Conservation (phyloP, 2,113 vertebrate genomes). For the Phrynosoma platyrhinos region DNA sequence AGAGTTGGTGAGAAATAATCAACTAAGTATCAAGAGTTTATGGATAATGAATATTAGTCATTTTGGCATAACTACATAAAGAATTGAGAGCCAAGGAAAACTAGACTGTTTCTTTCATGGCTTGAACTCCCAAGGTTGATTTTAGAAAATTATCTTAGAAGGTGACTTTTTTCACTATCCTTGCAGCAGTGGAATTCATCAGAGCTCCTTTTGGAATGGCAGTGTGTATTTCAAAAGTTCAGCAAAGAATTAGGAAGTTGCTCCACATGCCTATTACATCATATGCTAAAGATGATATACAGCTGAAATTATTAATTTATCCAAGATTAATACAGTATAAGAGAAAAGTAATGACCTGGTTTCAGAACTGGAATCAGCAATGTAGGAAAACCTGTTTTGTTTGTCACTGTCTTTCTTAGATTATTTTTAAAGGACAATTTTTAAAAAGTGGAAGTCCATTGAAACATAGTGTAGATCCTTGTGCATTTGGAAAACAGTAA, state of each 20-base stretch:
- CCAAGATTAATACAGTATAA: conserved; percentile 16
- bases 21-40: neutral
- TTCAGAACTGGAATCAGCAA: conserved; percentile 2
- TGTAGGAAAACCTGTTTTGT: accelerated
- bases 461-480: neutral
- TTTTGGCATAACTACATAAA: neutral
- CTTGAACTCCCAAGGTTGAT: conserved; percentile 6
- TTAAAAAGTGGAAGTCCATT: too few species aligned
- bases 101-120: conserved; percentile 9
- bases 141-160: conserved; percentile 41
- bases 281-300: neutral
- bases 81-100: neutral
- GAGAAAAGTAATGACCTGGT: neutral
- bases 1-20: neutral
- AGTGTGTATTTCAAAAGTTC: conserved; percentile 6
- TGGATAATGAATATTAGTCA: neutral
- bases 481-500: neutral
- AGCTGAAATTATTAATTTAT: conserved; percentile 16
- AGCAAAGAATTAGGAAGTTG: conserved; percentile 14
- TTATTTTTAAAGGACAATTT: too few species aligned
- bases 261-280: conserved; percentile 12
- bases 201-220: conserved; percentile 6
- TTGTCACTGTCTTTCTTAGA: neutral
- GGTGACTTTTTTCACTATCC: conserved; percentile 19
- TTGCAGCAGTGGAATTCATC: neutral